These are phyloP conservation scores for Ruditapes philippinarum DNA, from an alignment of 1,140 invertebrate genomes.

Conservation along the genomic window DNA sequence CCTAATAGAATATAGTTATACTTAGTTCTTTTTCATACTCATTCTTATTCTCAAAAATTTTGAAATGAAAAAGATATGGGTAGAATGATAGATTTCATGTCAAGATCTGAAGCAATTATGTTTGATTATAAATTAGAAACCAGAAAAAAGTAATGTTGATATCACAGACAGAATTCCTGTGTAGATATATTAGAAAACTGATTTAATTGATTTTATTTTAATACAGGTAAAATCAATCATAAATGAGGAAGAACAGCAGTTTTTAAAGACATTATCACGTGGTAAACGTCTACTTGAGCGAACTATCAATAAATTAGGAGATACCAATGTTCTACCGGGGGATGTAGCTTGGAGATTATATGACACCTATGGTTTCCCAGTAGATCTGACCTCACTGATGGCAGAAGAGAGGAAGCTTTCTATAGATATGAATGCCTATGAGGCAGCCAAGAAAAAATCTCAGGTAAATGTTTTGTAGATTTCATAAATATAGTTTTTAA, in stretches of 20 bases:
- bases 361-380: constrained; percentile 99
- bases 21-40: no score
- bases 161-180: no score
- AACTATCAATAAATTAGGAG: constrained; percentile 94
- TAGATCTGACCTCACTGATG: constrained; percentile 99
- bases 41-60: no score
- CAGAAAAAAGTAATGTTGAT: no score
- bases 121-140: no score
- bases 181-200: no score
- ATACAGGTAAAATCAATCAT: constrained; percentile 92
- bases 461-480: constrained; percentile 87
- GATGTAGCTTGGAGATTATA: constrained; percentile 99
- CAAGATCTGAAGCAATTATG: no score
- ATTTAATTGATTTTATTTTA: no score
- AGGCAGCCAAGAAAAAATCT: constrained; percentile 97
- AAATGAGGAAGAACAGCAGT: constrained; percentile 99
- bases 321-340: constrained; percentile 91
- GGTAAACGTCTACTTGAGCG: constrained; percentile 96
- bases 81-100: no score
- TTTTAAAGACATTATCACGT: constrained; percentile 97
- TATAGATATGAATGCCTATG: constrained; percentile 96
- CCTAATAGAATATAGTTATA: no score
- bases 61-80: no score
- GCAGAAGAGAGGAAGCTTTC: constrained; percentile 96
- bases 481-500: no score